Evolutionary conservation across 1,140 invertebrate genomes (phyloP), one percentile per base, ranked within the genome.

Genomic region (Tyrophagus putrescentiae): DNA sequence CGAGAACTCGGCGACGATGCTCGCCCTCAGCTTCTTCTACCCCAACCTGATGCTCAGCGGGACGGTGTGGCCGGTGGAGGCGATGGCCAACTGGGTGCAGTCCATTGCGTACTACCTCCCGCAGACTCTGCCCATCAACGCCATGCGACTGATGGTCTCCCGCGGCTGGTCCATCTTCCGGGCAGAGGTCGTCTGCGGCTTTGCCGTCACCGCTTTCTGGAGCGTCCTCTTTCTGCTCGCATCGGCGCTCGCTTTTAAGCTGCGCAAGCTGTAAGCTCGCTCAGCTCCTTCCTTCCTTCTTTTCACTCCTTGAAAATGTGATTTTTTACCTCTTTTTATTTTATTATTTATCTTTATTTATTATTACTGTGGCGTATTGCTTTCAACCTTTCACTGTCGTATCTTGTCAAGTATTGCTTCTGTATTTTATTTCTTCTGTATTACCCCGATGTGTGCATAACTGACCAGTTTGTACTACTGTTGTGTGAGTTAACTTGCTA

Each of bases 11-110:
- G 90, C 91, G 0, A 94, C 92, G 0, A 93, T 94, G 70, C 72
- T 93, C 62, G 86, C 90, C 0, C 78, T 96, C 70, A 91, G 90
- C 3, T 87, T 85, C 4, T 94, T 97, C 70, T 79, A 95, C 63
- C 91, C 91, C 0, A 90, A 90, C 68, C 80, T 96, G 11, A 79
- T 93, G 75, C 71, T 93, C 1, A 59, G 57, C 29, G 87, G 87
- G 64, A 79, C 85, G n/a, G 76, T 93, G 18, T 94, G 89, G 89
- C 89, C 89, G 0, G 64, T 88, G n/a, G 85, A 93, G 78, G 82
- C 90, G 33, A 95, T 96, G 85, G 90, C 90, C 1, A 77, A 78
- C 44, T 77, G 84, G 48, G 73, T 96, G 7, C 78, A 82, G 62
- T 84, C 86, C 68, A 79, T 95, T 31, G 84, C 87, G 3, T 80